Evolutionary conservation across 2,797 vertebrate species (phyloP), one percentile per base, ranked within the genome.

Genomic region (Alectoris magna): DNA sequence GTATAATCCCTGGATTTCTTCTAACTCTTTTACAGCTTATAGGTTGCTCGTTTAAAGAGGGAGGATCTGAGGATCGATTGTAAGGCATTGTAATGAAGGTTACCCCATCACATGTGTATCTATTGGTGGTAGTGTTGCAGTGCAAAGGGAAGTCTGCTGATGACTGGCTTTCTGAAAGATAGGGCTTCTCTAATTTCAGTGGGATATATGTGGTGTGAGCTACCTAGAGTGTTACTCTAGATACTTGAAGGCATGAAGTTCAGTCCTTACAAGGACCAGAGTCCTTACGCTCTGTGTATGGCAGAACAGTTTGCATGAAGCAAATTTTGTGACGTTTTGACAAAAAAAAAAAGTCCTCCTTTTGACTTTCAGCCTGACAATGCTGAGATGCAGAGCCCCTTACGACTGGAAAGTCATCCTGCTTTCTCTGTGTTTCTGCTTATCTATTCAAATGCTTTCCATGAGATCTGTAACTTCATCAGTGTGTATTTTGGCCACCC

Each of bases 401-500:
- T 74, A 66, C 5, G 62, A 67, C 62, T 92, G 58, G 78, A 74
- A 92, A 89, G 26, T n/a, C 39, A 31, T 81, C 55, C 49, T 84
- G 36, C 84, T 83, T 85, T 71, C 89, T 91, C 72, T 84, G 75
- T 51, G 8, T 76, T 93, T 82, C 66, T 87, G 84, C 69, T 85
- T 91, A 72, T 95, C 78, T 91, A 0, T 59, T 87, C 4, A 5
- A 92, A 89, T 92, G 82, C 59, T 64, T 94, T 90, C 91, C 31
- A 12, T 38, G 59, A 6, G 2, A 66, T 77, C 73, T 60, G 31
- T 78, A 85, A 77, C 79, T 85, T 43, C 73, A 67, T 91, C 74
- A 76, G 0, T 88, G 84, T 93, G 44, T 63, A 70, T 93, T 95
- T 93, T 93, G 93, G 82, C 91, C 87, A 64, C 91, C 75, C 78